A percentile compares a stretch with the other conserved stretches of the same genome.
Conservation (phyloP, 1,140 invertebrate species). For the Drosophila auraria region DNA sequence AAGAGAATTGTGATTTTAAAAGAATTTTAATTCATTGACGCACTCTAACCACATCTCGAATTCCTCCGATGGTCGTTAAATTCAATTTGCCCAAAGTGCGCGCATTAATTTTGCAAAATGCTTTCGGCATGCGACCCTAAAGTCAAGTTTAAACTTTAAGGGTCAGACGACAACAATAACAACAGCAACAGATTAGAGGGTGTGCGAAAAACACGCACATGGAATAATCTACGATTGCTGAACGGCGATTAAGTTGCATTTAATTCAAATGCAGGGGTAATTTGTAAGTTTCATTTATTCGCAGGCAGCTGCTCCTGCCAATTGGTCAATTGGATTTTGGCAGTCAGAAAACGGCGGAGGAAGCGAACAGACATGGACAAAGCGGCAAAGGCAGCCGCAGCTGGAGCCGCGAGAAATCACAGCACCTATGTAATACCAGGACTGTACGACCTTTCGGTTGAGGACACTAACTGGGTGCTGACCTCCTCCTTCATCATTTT, state of each 20-base stretch:
- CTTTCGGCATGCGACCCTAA: slow-evolving; percentile 54
- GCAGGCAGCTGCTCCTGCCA: slow-evolving; percentile 2
- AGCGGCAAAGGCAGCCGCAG: slow-evolving; percentile 45
- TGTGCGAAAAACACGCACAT: slow-evolving; percentile 65
- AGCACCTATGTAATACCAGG: slow-evolving; percentile 85
- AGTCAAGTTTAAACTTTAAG: slow-evolving; percentile 48
- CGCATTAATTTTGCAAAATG: slow-evolving; percentile 64
- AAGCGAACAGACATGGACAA: slow-evolving; percentile 49
- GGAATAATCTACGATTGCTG: slow-evolving; percentile 60
- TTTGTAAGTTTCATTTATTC: slow-evolving; percentile 47
- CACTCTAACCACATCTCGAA: slow-evolving; percentile 2
- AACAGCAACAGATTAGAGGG: slow-evolving; percentile 34
- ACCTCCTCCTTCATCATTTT: slow-evolving; percentile 98
- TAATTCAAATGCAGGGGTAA: slow-evolving; percentile 61
- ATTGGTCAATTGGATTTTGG: slow-evolving; percentile 13
- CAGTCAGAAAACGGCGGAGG: slow-evolving; percentile 14
- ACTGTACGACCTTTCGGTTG: slow-evolving; percentile 87
- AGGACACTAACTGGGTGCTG: slow-evolving; percentile 97
- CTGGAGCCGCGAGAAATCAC: slow-evolving; percentile 53
- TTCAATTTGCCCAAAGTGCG: slow-evolving; percentile 62
- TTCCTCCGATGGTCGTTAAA: slow-evolving; percentile 35
- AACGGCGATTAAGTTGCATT: slow-evolving; percentile 56
- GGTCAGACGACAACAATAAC: slow-evolving; percentile 5
- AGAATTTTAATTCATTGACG: slow-evolving; percentile 2
- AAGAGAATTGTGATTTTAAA: not conserved